These are phyloP conservation scores for Rhinogobio ventralis DNA, from an alignment of 2,797 vertebrate species.

Conservation along the genomic window DNA sequence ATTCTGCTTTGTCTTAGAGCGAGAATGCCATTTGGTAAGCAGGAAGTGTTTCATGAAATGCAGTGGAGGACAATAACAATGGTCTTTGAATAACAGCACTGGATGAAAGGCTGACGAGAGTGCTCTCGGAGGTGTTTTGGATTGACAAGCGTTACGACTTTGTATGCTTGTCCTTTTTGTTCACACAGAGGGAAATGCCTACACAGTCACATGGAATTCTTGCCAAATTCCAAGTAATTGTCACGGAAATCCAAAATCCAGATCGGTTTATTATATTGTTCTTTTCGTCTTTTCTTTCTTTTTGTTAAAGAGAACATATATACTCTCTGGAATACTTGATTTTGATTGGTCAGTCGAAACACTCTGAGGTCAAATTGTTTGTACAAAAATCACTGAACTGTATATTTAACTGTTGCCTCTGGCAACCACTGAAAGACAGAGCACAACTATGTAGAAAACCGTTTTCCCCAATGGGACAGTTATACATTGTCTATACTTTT, in stretches of 20 bases:
- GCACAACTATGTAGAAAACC: neutral
- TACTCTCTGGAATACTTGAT: neutral
- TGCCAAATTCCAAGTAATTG: neutral
- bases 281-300: neutral
- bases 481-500: neutral
- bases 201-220: slow-evolving; percentile 36
- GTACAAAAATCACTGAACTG: neutral
- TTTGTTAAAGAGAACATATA: neutral
- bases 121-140: slow-evolving; percentile 46
- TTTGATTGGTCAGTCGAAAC: neutral
- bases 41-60: slow-evolving; percentile 64
- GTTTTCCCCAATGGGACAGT: neutral
- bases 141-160: slow-evolving; percentile 37
- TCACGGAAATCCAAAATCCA: slow-evolving; percentile 19
- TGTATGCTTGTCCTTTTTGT: slow-evolving; percentile 32
- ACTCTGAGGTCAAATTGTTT: neutral
- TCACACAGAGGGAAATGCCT: slow-evolving; percentile 34
- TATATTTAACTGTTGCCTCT: neutral
- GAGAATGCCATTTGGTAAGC: slow-evolving; percentile 57
- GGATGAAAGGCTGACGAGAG: slow-evolving; percentile 59
- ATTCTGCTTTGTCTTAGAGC: slow-evolving; percentile 57
- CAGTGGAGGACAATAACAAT: slow-evolving; percentile 53
- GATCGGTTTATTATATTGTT: neutral
- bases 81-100: slow-evolving; percentile 47
- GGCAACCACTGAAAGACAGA: neutral